phyloP scores from a whole-genome alignment of 1,140 invertebrate species.

The Elysia chlorotica region DNA sequence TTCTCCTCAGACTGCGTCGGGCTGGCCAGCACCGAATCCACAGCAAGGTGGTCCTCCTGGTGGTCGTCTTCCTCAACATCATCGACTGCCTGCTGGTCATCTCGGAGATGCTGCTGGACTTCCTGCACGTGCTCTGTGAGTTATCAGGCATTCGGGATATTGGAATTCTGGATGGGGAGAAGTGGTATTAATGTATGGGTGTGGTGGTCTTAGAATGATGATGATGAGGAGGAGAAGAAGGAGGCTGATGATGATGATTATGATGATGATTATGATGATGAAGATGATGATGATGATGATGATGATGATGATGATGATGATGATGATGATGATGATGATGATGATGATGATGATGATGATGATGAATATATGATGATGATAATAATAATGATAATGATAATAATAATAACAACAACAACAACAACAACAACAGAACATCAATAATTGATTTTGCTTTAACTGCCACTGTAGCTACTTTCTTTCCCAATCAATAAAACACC shows the following conservation, averaged over 20 bases:
- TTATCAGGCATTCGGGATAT: not conserved
- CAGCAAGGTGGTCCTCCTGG: slow-evolving; percentile 36
- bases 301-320: slow-evolving; percentile 10
- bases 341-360: slow-evolving; percentile 10
- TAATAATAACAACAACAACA: too few relatives aligned
- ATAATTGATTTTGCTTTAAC: too few relatives aligned
- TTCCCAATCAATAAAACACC: too few relatives aligned
- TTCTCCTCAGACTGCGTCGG: slow-evolving; percentile 31
- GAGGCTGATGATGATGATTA: not conserved
- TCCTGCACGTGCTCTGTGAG: slow-evolving; percentile 40
- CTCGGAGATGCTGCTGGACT: slow-evolving; percentile 42
- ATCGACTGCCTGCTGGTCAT: slow-evolving; percentile 43
- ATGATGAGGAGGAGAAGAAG: too few relatives aligned
- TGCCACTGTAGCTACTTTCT: too few relatives aligned
- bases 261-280: not conserved
- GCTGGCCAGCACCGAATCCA: slow-evolving; percentile 34
- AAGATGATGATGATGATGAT: not conserved
- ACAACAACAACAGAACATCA: too few relatives aligned
- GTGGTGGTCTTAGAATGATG: too few relatives aligned
- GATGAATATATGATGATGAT: too few relatives aligned
- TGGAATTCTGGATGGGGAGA: too few relatives aligned
- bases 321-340: slow-evolving; percentile 3
- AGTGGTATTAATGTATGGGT: too few relatives aligned
- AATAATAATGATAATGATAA: too few relatives aligned
- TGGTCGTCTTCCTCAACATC: slow-evolving; percentile 41